Conservation (phyloP, 2,888 invertebrate species). For the Acleris holmiana region DNA sequence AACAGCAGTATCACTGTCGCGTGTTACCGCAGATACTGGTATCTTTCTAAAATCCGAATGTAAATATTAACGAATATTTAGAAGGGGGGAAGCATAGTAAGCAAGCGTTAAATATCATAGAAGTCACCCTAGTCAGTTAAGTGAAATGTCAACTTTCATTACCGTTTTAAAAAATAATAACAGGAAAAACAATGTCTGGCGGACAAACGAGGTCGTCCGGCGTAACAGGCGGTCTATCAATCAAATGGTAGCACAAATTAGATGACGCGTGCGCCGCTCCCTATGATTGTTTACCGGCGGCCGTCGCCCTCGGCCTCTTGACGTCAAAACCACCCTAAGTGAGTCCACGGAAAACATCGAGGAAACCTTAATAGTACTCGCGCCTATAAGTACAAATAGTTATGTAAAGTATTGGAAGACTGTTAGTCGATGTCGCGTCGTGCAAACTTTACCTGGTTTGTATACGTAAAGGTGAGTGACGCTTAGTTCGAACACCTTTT, state of each 20-base stretch:
- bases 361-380: conserved; percentile 27
- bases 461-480: not conserved
- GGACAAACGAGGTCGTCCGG: conserved; percentile 70
- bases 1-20: too few relatives aligned
- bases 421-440: conserved; percentile 22
- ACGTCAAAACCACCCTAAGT: conserved; percentile 62
- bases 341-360: conserved; percentile 51
- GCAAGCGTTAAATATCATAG: conserved; percentile 17
- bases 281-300: conserved; percentile 55
- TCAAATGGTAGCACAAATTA: conserved; percentile 66
- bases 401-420: conserved; percentile 13
- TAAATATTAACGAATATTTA: too few relatives aligned
- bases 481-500: not conserved
- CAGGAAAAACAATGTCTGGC: conserved; percentile 58
- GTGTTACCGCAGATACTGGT: too few relatives aligned
- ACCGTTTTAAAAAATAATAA: conserved; percentile 51
- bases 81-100: conserved; percentile 12
- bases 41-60: too few relatives aligned
- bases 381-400: conserved; percentile 1
- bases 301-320: conserved; percentile 55
- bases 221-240: conserved; percentile 77
- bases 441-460: not conserved
- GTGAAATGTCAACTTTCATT: conserved; percentile 36
- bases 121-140: conserved; percentile 17
- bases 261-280: conserved; percentile 75